phyloP scores from a whole-genome alignment of 2,113 vertebrate genomes.

The Crocuta crocuta region DNA sequence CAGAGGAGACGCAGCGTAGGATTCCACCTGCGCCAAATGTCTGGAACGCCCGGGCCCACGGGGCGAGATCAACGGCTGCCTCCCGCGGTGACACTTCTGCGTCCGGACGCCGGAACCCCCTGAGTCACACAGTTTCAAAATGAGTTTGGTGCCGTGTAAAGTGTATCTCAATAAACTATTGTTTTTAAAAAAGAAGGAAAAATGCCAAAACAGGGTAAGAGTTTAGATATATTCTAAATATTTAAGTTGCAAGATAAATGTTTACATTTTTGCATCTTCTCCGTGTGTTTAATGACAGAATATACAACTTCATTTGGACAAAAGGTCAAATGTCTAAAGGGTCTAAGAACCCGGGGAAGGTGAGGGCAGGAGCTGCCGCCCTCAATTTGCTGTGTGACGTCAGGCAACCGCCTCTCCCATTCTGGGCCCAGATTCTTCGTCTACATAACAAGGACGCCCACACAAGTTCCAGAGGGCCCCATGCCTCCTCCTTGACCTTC shows the following conservation, averaged over 20 bases:
- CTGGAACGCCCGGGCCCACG: neutral
- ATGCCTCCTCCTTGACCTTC: neutral
- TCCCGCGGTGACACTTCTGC: no score
- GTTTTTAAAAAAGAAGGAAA: neutral
- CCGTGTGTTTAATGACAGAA: neutral
- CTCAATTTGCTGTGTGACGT: neutral
- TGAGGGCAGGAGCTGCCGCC: accelerated
- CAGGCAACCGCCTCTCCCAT: no score
- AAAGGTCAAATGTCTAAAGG: neutral
- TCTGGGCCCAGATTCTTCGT: neutral
- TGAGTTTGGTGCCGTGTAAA: neutral
- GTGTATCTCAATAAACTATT: neutral
- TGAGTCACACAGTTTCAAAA: no score
- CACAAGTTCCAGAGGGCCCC: neutral
- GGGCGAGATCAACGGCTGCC: neutral
- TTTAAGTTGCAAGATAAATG: neutral
- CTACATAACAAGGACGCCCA: neutral
- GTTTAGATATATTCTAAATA: neutral
- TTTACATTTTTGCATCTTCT: neutral
- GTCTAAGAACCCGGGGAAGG: neutral
- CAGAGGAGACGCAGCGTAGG: no score
- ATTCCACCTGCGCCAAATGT: no score
- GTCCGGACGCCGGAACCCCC: no score
- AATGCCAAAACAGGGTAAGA: neutral
- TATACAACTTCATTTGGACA: neutral